Percentiles rank a stretch among this genome's conserved stretches.
These are phyloP conservation scores for Marasmarcha lunaedactyla DNA, from an alignment of 2,888 invertebrate species.

Conservation along the genomic window DNA sequence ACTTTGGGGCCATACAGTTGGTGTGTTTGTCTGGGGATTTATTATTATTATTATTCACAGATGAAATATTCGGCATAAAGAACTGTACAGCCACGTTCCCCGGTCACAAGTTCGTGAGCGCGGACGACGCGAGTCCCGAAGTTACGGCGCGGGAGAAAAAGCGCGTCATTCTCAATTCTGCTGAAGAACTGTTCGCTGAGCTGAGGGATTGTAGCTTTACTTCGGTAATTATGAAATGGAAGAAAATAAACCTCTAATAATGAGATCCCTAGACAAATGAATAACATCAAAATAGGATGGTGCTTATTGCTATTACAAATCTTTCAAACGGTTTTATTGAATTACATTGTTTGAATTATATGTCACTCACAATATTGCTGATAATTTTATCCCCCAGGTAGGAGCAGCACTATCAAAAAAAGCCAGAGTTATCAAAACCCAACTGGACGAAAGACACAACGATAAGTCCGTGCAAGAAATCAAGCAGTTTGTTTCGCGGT, in stretches of 20 bases:
- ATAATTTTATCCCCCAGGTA: too few relatives aligned
- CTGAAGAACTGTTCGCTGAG: conserved; percentile 89
- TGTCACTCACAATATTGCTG: too few relatives aligned
- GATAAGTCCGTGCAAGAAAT: conserved; percentile 95
- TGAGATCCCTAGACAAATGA: too few relatives aligned
- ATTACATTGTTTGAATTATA: too few relatives aligned
- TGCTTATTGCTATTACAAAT: too few relatives aligned
- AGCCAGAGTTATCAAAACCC: conserved; percentile 86
- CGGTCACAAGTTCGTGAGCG: conserved; percentile 82
- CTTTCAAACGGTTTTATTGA: too few relatives aligned
- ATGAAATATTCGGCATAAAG: conserved; percentile 92
- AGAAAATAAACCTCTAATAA: too few relatives aligned
- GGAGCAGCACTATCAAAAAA: conserved; percentile 87
- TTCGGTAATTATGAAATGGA: conserved; percentile 58
- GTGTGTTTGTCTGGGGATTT: too few relatives aligned
- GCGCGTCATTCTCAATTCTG: conserved; percentile 86
- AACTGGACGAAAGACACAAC: conserved; percentile 85
- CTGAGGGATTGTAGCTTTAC: conserved; percentile 94
- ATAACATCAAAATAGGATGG: too few relatives aligned
- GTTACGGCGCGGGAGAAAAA: conserved; percentile 75
- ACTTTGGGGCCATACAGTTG: too few relatives aligned
- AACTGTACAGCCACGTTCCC: conserved; percentile 86
- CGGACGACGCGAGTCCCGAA: conserved; percentile 71
- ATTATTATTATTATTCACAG: conserved; percentile 62
- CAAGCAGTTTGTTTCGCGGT: conserved; percentile 89